Base-by-base conservation (phyloP, 2,113 vertebrate species). In the Amphilophus citrinellus region DNA sequence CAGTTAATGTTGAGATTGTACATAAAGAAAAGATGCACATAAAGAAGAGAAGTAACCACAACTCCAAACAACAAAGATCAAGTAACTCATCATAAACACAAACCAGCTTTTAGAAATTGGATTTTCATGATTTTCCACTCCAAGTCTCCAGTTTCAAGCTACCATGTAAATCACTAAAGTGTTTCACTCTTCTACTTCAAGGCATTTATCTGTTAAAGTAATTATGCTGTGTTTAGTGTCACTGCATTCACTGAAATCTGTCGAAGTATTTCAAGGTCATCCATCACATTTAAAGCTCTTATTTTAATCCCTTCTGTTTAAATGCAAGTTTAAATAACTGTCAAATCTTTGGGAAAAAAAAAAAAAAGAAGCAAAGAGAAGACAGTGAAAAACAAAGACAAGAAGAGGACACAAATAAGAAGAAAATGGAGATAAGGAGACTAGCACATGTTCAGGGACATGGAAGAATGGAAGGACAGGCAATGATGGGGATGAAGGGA, bases 291-390 rank as follows among this genome's bases (percentile, higher is more conserved):
- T 44, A 62, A 76, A 79, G 30, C 42, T 24, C 58, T 56, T 58
- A 76, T 61, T 79, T 79, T 20, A 83, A 58, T 17, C n/a, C 13
- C 6, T n/a, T 76, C 24, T 71, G 62, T 65, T 81, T 68, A 63
- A 82, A 68, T 13, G 6, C 20, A 60, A 24, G 9, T 83, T 66
- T 79, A 77, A 80, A 79, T 39, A 77, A 58, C 57, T 79, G 78
- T 84, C 35, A 87, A 89, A 87, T 59, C 63, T 86, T 82, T 76
- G 61, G 77, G 9, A n/a, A n/a, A n/a, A n/a, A n/a, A 61, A 61
- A 80, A 24, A 8, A 58, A 75, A 17, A 61, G 5, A 57, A 61
- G 58, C 2, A 2, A 24, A 63, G 47, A 24, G 61, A 76, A 83
- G 76, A 87, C n/a, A 32, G 73, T 13, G 61, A 62, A 82, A 89